Percentiles rank a stretch among this genome's conserved stretches.
phyloP scores from a whole-genome alignment of 2,113 vertebrate genomes.

The Galemys pyrenaicus region DNA sequence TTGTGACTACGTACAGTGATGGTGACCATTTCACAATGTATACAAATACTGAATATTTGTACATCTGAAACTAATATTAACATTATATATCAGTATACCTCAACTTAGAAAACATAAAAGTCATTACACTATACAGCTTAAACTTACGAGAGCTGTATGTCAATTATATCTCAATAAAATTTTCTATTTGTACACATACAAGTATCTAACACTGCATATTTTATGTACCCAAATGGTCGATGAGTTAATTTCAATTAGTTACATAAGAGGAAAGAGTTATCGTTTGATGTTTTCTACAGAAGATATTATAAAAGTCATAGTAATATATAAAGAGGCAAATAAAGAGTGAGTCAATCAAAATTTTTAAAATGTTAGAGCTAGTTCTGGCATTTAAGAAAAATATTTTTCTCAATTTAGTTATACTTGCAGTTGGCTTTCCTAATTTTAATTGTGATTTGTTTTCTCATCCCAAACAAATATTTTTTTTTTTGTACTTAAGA shows the following conservation, averaged over 20 bases:
- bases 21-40: not conserved
- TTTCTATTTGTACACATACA: too few species aligned
- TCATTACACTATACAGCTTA: not conserved
- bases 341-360: not conserved
- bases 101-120: not conserved
- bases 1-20: too few species aligned
- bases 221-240: not conserved
- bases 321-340: not conserved
- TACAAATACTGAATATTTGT: not conserved
- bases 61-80: not conserved
- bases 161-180: not conserved
- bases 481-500: not conserved
- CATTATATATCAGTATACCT: not conserved
- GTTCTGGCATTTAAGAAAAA: not conserved
- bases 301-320: not conserved
- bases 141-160: not conserved
- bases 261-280: not conserved
- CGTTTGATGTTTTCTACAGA: not conserved
- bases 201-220: not conserved
- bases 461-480: not conserved
- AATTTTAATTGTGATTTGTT: not conserved
- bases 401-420: not conserved
- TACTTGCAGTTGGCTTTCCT: too few species aligned
- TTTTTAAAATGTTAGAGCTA: not conserved
- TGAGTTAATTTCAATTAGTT: not conserved